These are phyloP conservation scores for Atherinomorus stipes DNA, from an alignment of 2,113 vertebrate genomes.

Conservation along the genomic window DNA sequence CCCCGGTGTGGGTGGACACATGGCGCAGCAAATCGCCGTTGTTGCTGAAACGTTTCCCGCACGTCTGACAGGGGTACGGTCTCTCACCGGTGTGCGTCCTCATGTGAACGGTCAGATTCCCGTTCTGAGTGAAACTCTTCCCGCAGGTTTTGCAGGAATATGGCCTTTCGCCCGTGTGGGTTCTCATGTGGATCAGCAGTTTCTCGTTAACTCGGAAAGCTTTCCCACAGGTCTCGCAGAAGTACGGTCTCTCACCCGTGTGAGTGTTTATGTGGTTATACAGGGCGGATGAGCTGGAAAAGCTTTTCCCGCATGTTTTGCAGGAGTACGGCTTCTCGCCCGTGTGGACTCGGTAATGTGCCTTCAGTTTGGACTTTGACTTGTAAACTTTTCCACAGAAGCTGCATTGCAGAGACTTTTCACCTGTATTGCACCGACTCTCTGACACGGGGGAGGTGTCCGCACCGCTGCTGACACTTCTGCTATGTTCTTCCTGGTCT, in stretches of 20 bases:
- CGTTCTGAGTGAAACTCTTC: neutral
- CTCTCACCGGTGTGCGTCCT: neutral
- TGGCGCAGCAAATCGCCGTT: neutral
- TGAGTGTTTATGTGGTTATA: neutral
- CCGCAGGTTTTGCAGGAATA: neutral
- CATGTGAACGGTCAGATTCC: neutral
- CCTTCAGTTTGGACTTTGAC: neutral
- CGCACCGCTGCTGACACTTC: neutral
- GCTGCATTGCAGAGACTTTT: neutral
- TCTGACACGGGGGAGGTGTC: neutral
- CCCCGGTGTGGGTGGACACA: neutral
- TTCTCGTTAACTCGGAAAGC: conserved; percentile 1
- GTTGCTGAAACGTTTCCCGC: neutral
- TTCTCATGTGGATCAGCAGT: neutral
- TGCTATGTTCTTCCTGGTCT: neutral
- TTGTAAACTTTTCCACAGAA: neutral
- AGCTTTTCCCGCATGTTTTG: conserved; percentile 1
- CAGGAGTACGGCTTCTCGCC: neutral
- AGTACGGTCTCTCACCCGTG: neutral
- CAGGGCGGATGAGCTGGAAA: neutral
- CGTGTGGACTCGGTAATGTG: neutral
- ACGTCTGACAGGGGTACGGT: neutral
- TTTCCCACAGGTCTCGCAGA: neutral
- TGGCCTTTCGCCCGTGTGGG: conserved; percentile 1
- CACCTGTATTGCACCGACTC: neutral